Evolutionary conservation across 2,113 vertebrate species (phyloP).

Genomic region (Craseonycteris thonglongyai): DNA sequence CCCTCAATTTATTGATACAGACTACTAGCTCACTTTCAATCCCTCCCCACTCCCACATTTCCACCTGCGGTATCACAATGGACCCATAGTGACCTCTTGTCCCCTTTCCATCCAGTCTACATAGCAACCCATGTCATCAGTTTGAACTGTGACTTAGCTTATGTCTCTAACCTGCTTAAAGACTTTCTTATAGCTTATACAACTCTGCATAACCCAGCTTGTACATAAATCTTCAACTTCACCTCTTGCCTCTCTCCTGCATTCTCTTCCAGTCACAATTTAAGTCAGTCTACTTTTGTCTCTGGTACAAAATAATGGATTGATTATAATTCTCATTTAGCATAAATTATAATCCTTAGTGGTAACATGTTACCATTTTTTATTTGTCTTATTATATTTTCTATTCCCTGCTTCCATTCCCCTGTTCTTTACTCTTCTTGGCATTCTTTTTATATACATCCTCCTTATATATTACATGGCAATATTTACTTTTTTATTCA

Average conservation of each 20-base stretch:
- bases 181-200: neutral
- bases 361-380: neutral
- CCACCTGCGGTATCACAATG: rapidly evolving
- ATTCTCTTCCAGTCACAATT: neutral
- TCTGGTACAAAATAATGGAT: neutral
- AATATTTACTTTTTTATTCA: neutral
- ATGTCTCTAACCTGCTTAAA: neutral
- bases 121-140: neutral
- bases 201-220: neutral
- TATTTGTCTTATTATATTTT: neutral
- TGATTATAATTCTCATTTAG: neutral
- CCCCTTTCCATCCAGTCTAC: neutral
- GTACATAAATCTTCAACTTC: neutral
- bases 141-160: neutral
- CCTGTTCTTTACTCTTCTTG: neutral
- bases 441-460: rapidly evolving
- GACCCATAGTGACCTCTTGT: neutral
- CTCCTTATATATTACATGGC: neutral
- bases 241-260: neutral
- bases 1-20: rapidly evolving
- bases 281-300: neutral
- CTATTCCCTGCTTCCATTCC: neutral
- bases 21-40: too few species aligned
- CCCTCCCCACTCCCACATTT: rapidly evolving
- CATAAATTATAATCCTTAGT: neutral